phyloP scores from a whole-genome alignment of 1,140 invertebrate species.

The Drosophila nigrodunni region DNA sequence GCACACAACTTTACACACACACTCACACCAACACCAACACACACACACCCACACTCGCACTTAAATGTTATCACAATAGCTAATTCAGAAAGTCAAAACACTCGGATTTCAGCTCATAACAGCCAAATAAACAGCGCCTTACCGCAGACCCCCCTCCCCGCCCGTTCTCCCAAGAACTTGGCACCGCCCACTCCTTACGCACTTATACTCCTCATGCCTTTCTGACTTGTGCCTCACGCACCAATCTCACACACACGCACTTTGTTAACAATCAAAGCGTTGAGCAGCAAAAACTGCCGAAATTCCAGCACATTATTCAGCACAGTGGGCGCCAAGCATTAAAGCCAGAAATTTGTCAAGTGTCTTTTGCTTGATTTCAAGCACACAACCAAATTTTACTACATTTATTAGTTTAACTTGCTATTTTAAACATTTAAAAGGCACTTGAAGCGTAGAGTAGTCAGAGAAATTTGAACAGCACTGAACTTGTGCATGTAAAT shows the following conservation, averaged over 20 bases:
- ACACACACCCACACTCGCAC: constrained; percentile 16
- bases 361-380: too few relatives aligned
- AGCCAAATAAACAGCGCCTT: constrained; percentile 57
- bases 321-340: neutral
- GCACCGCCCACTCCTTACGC: neutral
- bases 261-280: constrained; percentile 15
- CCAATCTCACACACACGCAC: neutral
- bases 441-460: too few relatives aligned
- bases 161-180: neutral
- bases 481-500: too few relatives aligned
- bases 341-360: too few relatives aligned
- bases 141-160: neutral
- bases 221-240: too few relatives aligned
- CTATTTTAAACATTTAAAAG: too few relatives aligned
- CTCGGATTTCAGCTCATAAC: constrained; percentile 65
- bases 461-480: too few relatives aligned
- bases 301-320: constrained; percentile 19
- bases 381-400: too few relatives aligned
- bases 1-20: constrained; percentile 17
- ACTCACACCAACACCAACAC: neutral
- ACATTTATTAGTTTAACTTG: too few relatives aligned
- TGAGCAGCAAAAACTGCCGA: constrained; percentile 16
- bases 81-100: constrained; percentile 79
- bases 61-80: constrained; percentile 78
- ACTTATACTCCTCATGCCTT: neutral